Percentiles rank a stretch among this genome's conserved stretches.
Conservation (phyloP, 2,797 vertebrate species). For the Netta rufina region DNA sequence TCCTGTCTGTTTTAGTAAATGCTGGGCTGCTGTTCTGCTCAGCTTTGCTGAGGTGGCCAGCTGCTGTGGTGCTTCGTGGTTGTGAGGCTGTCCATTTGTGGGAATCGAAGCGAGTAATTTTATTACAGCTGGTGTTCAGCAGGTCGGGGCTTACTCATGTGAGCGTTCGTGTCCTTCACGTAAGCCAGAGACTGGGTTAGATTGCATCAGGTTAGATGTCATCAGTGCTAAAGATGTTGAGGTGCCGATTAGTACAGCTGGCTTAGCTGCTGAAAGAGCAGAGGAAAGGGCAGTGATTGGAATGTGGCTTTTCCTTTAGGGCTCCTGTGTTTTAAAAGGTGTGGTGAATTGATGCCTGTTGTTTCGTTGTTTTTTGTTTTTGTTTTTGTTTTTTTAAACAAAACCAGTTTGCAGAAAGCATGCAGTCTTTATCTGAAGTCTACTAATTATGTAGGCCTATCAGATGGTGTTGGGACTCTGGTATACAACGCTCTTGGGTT, state of each 20-base stretch:
- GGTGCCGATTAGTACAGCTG: neutral
- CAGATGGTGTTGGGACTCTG: neutral
- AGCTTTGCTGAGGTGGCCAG: neutral
- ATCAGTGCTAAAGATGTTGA: neutral
- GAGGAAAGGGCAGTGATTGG: neutral
- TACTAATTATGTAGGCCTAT: neutral
- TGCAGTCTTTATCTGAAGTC: accelerated
- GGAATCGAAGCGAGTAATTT: neutral
- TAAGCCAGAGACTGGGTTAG: neutral
- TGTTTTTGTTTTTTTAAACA: neutral
- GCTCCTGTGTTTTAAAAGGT: neutral
- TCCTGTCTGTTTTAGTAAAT: neutral
- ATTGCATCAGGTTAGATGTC: neutral
- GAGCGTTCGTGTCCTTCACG: neutral
- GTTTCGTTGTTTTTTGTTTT: too few relatives aligned
- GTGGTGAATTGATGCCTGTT: neutral
- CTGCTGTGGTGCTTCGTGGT: neutral
- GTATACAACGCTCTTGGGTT: neutral
- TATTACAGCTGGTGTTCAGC: neutral
- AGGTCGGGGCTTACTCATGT: neutral
- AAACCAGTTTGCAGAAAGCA: neutral
- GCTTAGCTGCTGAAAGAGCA: neutral
- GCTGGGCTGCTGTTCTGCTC: neutral
- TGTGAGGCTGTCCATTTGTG: neutral
- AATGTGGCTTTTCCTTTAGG: neutral